Percentiles rank a stretch among this genome's conserved stretches.
Evolutionary conservation across 1,140 invertebrate species (phyloP).

Genomic region (Papilio glaucus): DNA sequence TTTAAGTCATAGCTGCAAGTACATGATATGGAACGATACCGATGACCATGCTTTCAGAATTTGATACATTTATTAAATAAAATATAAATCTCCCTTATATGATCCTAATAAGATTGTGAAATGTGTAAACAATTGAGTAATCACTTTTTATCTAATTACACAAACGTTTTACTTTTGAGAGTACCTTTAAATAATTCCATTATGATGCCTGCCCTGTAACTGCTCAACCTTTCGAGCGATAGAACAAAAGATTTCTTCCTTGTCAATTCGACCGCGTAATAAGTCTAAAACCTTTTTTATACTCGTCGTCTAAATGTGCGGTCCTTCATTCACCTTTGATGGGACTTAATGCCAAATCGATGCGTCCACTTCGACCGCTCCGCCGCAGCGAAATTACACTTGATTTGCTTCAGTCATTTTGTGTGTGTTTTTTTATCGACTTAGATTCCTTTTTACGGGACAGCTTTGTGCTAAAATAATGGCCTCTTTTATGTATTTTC

Average conservation of each 20-base stretch:
- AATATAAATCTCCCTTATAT: too few relatives aligned
- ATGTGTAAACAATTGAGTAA: not conserved
- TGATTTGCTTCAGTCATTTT: constrained; percentile 29
- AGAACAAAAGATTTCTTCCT: constrained; percentile 28
- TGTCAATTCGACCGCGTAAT: constrained; percentile 30
- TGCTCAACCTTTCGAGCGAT: constrained; percentile 21
- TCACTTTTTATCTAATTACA: not conserved
- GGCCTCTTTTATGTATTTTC: constrained; percentile 18
- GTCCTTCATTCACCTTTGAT: constrained; percentile 33
- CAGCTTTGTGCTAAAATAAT: constrained; percentile 20
- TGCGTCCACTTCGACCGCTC: constrained; percentile 32
- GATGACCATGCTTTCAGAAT: too few relatives aligned
- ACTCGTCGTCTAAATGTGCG: constrained; percentile 24
- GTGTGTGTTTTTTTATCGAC: constrained; percentile 21
- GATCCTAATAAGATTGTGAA: too few relatives aligned
- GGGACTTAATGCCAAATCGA: constrained; percentile 30
- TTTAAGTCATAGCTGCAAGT: not conserved
- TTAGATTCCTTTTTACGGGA: constrained; percentile 23
- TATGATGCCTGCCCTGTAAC: not conserved
- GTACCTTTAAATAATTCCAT: not conserved
- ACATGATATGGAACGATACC: not conserved
- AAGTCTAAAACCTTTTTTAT: constrained; percentile 27
- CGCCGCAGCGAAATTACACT: constrained; percentile 22
- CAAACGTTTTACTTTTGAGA: not conserved
- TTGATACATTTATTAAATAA: too few relatives aligned